These are phyloP conservation scores for Podargus strigoides DNA, from an alignment of 2,797 vertebrate genomes.

Conservation along the genomic window DNA sequence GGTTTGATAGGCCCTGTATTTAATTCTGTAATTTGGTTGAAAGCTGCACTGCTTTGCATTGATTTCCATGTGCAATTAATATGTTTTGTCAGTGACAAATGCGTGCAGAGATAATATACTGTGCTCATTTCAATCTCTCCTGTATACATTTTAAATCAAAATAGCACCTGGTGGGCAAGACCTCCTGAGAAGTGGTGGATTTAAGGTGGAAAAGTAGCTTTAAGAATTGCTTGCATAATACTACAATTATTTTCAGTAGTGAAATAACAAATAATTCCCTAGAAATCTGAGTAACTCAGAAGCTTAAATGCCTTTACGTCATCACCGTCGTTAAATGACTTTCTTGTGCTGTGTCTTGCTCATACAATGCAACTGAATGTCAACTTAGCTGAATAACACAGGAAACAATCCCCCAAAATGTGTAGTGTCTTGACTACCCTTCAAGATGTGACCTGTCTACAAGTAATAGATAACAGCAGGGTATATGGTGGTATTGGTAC, in stretches of 20 bases:
- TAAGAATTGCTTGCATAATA: not conserved
- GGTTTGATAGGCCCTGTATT: slow-evolving; percentile 26
- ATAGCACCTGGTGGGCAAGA: not conserved
- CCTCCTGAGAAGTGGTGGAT: not conserved
- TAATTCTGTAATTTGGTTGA: slow-evolving; percentile 11
- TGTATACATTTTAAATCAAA: slow-evolving; percentile 16
- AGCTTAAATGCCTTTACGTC: not conserved
- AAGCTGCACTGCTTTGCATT: slow-evolving; percentile 20
- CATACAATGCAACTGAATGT: not conserved
- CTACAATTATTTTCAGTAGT: not conserved
- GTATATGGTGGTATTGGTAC: rapidly evolving
- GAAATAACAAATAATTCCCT: not conserved
- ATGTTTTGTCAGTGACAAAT: not conserved
- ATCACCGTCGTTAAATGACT: not conserved
- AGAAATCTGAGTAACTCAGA: not conserved
- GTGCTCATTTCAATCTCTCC: not conserved
- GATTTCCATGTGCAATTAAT: slow-evolving; percentile 66
- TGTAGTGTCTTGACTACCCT: not conserved
- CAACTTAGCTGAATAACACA: not conserved
- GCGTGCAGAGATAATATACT: not conserved
- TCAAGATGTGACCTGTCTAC: not conserved
- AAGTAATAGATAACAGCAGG: not conserved
- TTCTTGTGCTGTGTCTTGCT: not conserved
- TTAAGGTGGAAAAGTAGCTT: not conserved
- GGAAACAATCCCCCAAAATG: not conserved